Evolutionary conservation across 2,113 vertebrate species (phyloP).

Genomic region (Corydoras maculifer): DNA sequence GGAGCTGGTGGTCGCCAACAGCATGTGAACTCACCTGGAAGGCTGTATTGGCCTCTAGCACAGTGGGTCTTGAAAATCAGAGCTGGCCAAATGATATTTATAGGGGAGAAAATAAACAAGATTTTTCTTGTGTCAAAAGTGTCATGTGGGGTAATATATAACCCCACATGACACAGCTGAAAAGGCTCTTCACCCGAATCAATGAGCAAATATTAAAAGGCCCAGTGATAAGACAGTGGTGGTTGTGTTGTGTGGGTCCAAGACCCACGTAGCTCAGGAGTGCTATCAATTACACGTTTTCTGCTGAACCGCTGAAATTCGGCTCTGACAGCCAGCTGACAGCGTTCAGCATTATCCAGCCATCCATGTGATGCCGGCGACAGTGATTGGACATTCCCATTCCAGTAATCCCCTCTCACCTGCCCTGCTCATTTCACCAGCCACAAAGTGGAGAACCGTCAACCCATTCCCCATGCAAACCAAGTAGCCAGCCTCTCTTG

Average conservation of each 20-base stretch:
- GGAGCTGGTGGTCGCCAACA: conserved; percentile 38
- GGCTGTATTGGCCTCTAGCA: conserved; percentile 41
- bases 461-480: conserved; percentile 28
- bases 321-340: conserved; percentile 40
- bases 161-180: conserved; percentile 1
- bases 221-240: conserved; percentile 22
- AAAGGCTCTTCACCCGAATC: conserved; percentile 8
- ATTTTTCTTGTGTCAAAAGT: neutral
- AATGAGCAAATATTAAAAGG: conserved; percentile 33
- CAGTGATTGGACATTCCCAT: conserved; percentile 37
- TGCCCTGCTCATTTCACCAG: conserved; percentile 34
- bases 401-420: conserved; percentile 33
- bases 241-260: conserved; percentile 36
- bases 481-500: conserved; percentile 32
- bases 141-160: conserved; percentile 19
- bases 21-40: conserved; percentile 51
- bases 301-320: conserved; percentile 46
- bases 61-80: conserved; percentile 41
- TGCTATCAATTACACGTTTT: conserved; percentile 45
- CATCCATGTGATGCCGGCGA: conserved; percentile 30
- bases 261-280: conserved; percentile 36
- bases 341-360: conserved; percentile 39
- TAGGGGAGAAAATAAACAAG: conserved; percentile 22
- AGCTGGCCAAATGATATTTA: conserved; percentile 36
- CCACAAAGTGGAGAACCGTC: conserved; percentile 24